Percentiles rank a stretch among this genome's conserved stretches.
These are phyloP conservation scores for Athene cunicularia DNA, from an alignment of 2,113 vertebrate genomes.

Conservation along the genomic window DNA sequence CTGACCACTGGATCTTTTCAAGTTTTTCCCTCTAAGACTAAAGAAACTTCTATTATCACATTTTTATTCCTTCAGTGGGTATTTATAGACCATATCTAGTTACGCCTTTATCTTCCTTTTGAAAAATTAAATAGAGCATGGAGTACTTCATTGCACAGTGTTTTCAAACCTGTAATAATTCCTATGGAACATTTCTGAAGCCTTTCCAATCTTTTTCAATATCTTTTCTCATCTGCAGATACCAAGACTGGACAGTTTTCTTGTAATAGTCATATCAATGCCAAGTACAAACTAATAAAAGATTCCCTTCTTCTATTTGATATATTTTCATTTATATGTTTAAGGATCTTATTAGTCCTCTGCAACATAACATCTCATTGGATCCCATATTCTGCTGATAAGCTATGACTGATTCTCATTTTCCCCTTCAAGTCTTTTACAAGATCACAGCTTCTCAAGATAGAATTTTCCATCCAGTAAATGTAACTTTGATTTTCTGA, in stretches of 20 bases:
- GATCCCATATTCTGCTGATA: background rate
- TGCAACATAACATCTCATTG: background rate
- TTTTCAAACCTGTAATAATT: constrained; percentile 46
- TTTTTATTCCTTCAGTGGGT: constrained; percentile 13
- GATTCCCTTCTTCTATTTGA: background rate
- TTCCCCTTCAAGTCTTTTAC: background rate
- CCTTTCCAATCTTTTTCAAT: background rate
- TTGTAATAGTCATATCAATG: background rate
- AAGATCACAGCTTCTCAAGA: background rate
- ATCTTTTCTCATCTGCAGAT: background rate
- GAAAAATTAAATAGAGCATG: constrained; percentile 41
- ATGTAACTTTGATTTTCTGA: constrained; percentile 21
- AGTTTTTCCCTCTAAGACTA: background rate
- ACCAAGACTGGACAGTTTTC: background rate
- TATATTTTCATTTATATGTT: background rate
- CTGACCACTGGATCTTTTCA: background rate
- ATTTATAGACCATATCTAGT: constrained; percentile 35
- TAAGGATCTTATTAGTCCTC: background rate
- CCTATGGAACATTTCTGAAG: background rate
- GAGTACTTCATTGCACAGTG: background rate
- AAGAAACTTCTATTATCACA: background rate
- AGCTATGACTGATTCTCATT: background rate
- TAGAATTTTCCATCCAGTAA: constrained; percentile 1
- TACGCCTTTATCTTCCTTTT: background rate
- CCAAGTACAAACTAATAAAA: background rate